Evolutionary conservation across 30 jellyfish, hydroid and myxozoan species (phyloP), one percentile per base, ranked within the genome.

Genomic region (Aurelia sp.): DNA sequence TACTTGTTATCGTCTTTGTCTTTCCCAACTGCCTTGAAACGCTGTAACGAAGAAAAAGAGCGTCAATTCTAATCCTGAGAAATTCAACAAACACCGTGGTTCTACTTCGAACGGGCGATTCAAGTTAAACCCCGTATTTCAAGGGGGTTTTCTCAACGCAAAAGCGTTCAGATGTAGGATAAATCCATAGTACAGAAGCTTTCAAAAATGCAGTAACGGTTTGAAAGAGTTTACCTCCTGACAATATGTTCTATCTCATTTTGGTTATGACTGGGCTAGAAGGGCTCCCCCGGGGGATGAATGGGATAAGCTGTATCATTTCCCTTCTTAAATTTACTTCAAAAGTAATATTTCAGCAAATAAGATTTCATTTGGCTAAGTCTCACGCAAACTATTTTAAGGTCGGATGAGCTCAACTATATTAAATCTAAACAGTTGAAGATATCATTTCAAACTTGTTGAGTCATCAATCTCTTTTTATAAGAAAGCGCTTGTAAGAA

Each of bases 1-100:
- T 90, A 90, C 31, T 61, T 74, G 80, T 90, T 90, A 10, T 88
- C 97, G 66, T 90, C 95, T 47, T 90, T 90, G 71, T 90, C 97
- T 57, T 74, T 74, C 19, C 97, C 97, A 74, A 90, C 90, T 8
- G 97, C 90, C 61, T 90, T 76, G 80, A 90, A 90, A 31, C 86
- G 84, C 97, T 90, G 74, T 11, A 87, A 82, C 22, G 11, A 76
- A n/a, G 20, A 59, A 11, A 10, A 19, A 44, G 13, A 0, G 9
- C 55, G 15, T 44, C 55, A 44, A 44, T 2, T 44, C 15, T 19
- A 17, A 78, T 68, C 81, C 33, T 16, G 40, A 8, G 13, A n/a
- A 33, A 6, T 13, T 47, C 64, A 58, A 5, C 13, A 67, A 7
- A 13, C 81, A 22, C 0, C 81, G 33, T 38, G 22, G 11, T 13